Conservation (phyloP, 2,797 vertebrate species). For the Chiropotes sagulatus region DNA sequence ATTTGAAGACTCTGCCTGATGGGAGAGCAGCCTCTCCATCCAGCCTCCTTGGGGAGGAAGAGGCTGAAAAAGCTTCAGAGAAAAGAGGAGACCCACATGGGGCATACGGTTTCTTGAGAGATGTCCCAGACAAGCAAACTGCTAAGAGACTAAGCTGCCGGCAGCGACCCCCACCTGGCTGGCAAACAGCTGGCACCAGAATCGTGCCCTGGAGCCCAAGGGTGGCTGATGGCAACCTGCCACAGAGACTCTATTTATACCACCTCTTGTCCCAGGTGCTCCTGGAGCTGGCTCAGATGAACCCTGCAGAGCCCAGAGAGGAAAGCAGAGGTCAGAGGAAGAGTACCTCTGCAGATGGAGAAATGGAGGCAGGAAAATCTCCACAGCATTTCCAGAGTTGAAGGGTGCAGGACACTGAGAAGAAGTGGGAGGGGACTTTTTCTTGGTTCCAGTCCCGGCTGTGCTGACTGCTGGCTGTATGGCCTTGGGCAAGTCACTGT, state of each 20-base stretch:
- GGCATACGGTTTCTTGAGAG: background rate
- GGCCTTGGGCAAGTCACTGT: background rate
- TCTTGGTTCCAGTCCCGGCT: background rate
- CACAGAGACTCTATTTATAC: background rate
- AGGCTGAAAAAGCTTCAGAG: background rate
- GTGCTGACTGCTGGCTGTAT: fast-evolving
- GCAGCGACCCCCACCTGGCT: background rate
- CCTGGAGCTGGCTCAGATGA: background rate
- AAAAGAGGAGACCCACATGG: background rate
- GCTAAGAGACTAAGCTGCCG: background rate
- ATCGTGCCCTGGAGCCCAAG: background rate
- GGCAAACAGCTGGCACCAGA: background rate
- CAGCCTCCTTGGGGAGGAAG: background rate
- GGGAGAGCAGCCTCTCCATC: background rate
- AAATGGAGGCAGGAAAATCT: background rate
- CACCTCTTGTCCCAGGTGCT: background rate
- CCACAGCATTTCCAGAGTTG: background rate
- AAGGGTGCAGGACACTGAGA: background rate
- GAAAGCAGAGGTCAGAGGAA: background rate
- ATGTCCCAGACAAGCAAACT: background rate
- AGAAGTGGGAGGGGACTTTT: background rate
- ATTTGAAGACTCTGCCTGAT: fast-evolving
- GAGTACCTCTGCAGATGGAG: background rate
- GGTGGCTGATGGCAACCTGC: background rate
- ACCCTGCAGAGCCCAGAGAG: background rate